phyloP scores from a whole-genome alignment of 2,888 invertebrate species.

The Ormyrus labotus region DNA sequence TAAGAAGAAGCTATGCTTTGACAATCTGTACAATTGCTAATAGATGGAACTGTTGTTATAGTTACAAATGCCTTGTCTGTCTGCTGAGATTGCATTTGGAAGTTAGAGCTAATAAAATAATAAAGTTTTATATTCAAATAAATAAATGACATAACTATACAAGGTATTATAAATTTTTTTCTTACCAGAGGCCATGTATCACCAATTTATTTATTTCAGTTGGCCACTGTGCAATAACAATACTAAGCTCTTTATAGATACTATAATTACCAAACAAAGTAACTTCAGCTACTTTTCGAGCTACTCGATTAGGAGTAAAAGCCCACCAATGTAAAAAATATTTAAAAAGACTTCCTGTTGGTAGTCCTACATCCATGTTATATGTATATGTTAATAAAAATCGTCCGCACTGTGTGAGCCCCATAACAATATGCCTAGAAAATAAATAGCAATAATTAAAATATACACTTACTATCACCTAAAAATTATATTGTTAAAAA shows the following conservation, averaged over 20 bases:
- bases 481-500: slow-evolving; percentile 34
- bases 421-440: slow-evolving; percentile 92
- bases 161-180: neutral
- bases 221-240: slow-evolving; percentile 85
- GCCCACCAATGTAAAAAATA: slow-evolving; percentile 84
- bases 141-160: neutral
- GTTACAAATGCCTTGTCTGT: slow-evolving; percentile 81
- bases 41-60: slow-evolving; percentile 82
- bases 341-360: slow-evolving; percentile 72
- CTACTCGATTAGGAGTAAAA: slow-evolving; percentile 78
- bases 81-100: slow-evolving; percentile 67
- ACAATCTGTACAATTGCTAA: slow-evolving; percentile 81
- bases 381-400: slow-evolving; percentile 91
- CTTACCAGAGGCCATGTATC: slow-evolving; percentile 83
- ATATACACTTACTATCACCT: slow-evolving; percentile 8
- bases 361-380: slow-evolving; percentile 66
- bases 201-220: slow-evolving; percentile 81
- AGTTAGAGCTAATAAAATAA: slow-evolving; percentile 65
- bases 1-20: slow-evolving; percentile 76
- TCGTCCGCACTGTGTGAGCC: slow-evolving; percentile 95
- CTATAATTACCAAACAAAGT: slow-evolving; percentile 79
- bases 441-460: slow-evolving; percentile 37
- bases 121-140: slow-evolving; percentile 33
- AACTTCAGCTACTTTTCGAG: slow-evolving; percentile 80
- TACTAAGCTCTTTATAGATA: slow-evolving; percentile 77